Percentiles rank a stretch among this genome's conserved stretches.
phyloP scores from a whole-genome alignment of 2,888 invertebrate species.

The Ectemnius lituratus region DNA sequence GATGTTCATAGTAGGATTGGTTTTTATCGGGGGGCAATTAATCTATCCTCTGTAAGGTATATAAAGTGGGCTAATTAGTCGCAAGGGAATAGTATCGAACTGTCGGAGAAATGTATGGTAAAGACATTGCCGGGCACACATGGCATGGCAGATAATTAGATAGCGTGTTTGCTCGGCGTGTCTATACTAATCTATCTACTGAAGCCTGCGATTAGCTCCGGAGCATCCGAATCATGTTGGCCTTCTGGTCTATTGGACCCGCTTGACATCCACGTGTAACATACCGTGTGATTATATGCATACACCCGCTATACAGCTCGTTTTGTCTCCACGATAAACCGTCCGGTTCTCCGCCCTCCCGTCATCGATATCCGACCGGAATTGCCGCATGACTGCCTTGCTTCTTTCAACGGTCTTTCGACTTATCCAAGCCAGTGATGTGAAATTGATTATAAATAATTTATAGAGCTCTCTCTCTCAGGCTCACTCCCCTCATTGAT shows the following conservation, averaged over 20 bases:
- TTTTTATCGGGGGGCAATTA: no score
- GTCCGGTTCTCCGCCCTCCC: background rate
- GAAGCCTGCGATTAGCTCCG: slow-evolving; percentile 26
- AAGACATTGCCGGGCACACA: slow-evolving; percentile 14
- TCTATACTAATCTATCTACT: slow-evolving; percentile 43
- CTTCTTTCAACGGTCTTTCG: background rate
- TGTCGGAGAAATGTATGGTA: slow-evolving; percentile 11
- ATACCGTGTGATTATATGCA: slow-evolving; percentile 21
- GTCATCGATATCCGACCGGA: background rate
- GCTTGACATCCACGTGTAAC: slow-evolving; percentile 32
- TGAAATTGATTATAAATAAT: slow-evolving; percentile 6
- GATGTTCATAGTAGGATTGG: no score
- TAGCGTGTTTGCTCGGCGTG: slow-evolving; percentile 32
- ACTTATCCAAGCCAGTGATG: background rate
- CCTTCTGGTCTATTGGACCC: slow-evolving; percentile 59
- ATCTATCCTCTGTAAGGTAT: no score
- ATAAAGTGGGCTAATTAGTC: no score
- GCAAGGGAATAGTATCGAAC: background rate
- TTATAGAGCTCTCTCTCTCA: background rate
- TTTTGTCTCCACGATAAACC: slow-evolving; percentile 14
- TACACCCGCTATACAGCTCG: background rate
- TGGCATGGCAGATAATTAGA: slow-evolving; percentile 45
- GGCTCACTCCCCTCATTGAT: no score
- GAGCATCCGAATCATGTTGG: slow-evolving; percentile 57
- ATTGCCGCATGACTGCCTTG: background rate